These are phyloP conservation scores for Chauna torquata DNA, from an alignment of 2,113 vertebrate genomes.

Conservation along the genomic window DNA sequence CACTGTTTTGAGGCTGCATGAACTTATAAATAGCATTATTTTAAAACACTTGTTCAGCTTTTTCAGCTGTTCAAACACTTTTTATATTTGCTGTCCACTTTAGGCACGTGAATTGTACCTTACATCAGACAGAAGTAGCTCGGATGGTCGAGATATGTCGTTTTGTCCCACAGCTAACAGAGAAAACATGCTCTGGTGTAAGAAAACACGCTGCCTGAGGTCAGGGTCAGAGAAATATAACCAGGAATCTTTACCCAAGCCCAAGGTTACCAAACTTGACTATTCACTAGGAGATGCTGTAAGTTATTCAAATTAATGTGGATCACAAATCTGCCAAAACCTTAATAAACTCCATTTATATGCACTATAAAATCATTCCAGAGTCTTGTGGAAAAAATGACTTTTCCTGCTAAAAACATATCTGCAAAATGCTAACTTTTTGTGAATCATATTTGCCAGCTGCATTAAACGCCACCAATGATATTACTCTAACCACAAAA, in stretches of 20 bases:
- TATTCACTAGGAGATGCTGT: neutral
- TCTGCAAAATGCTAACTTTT: neutral
- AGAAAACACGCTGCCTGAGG: neutral
- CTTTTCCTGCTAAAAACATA: neutral
- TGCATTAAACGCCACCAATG: neutral
- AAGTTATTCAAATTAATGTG: neutral
- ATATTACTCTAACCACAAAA: neutral
- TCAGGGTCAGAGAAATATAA: neutral
- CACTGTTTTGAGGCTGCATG: neutral
- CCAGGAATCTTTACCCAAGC: neutral
- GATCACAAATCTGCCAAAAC: neutral
- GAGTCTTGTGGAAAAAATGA: conserved; percentile 2
- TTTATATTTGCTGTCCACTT: neutral
- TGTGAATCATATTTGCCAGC: neutral
- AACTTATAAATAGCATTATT: neutral
- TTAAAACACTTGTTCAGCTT: neutral
- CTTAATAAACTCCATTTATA: neutral
- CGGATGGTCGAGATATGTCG: neutral
- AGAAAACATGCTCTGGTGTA: neutral
- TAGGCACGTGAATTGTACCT: neutral
- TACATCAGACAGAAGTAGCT: neutral
- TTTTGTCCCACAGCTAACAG: neutral
- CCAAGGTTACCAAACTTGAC: neutral
- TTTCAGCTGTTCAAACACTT: neutral
- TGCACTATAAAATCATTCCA: neutral